Base-by-base conservation (phyloP, 2,888 invertebrate genomes). In the Drosophila pseudotakahashii region DNA sequence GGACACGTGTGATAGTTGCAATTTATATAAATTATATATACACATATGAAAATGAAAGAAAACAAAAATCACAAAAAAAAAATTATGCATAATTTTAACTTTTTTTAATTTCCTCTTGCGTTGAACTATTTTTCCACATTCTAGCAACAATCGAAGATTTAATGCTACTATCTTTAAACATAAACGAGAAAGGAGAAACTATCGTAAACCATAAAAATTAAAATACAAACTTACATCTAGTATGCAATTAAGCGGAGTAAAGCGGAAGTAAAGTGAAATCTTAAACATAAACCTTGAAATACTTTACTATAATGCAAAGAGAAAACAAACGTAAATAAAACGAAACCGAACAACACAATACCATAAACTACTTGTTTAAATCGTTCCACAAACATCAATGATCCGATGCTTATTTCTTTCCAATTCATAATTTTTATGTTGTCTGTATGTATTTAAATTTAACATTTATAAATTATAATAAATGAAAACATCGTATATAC, bases 361-460 rank as follows among this genome's bases (percentile, higher is more conserved):
- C 51, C 71, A 73, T 74, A 74, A 44, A 51, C 55, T 51, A 64
- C 36, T 67, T 81, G 75, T 82, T 81, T 82, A 50, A 72, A 74
- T 76, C 60, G 63, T 63, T 69, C 67, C 75, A 64, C 45, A 54
- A 75, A 50, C 42, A 53, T 70, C 77, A 61, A 19, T 23, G 54
- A 76, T 53, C 53, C 63, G 57, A 77, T 53, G 72, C 76, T 76
- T 76, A 76, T 61, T 73, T 82, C 75, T 86, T 83, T 83, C 81
- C 86, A 80, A 86, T 82, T 81, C 81, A 80, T 78, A 79, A 77
- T 83, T 86, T 86, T 76, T 88, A 85, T 88, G 88, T 89, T 89
- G 89, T 88, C 86, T 83, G 88, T 88, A 89, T 88, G 88, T 88
- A 81, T 78, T 81, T 81, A 88, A 88, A 83, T 83, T 81, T 78